Conservation (phyloP, 2,113 vertebrate genomes). For the Oncorhynchus kisutch region DNA sequence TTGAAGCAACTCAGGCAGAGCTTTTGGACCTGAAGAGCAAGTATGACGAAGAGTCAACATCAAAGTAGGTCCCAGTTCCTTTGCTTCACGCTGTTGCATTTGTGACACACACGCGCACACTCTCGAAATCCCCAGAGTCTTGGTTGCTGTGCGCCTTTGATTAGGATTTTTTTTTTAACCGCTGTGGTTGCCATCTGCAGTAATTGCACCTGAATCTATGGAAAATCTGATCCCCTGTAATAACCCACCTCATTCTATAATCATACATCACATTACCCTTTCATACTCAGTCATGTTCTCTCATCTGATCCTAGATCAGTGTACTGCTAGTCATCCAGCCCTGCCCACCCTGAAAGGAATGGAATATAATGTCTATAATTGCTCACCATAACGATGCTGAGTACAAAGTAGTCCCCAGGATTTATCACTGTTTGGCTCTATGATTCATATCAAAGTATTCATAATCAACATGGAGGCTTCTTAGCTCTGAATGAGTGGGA, state of each 20-base stretch:
- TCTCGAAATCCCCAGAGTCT: not conserved
- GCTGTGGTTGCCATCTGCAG: not conserved
- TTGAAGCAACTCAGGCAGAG: conserved; percentile 86
- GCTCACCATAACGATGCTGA: not conserved
- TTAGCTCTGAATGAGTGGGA: no score
- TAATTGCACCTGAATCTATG: conserved; percentile 18
- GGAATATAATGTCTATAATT: not conserved
- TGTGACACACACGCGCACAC: not conserved
- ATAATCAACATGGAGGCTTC: no score
- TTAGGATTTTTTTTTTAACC: not conserved
- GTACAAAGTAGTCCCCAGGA: not conserved
- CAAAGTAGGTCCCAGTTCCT: conserved; percentile 79
- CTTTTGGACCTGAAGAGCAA: conserved; percentile 88
- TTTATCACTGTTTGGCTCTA: not conserved
- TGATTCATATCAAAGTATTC: no score
- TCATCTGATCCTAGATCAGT: not conserved
- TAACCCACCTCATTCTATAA: conserved; percentile 3
- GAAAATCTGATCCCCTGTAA: conserved; percentile 11
- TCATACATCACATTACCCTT: not conserved
- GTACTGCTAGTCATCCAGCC: not conserved
- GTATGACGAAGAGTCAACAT: conserved; percentile 85
- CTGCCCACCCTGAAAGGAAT: not conserved
- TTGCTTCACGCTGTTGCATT: not conserved
- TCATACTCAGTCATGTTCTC: not conserved
- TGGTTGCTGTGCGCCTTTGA: not conserved